Percentiles rank a stretch among this genome's conserved stretches.
These are phyloP conservation scores for Ectropis grisescens DNA, from an alignment of 1,140 invertebrate species.

Conservation along the genomic window DNA sequence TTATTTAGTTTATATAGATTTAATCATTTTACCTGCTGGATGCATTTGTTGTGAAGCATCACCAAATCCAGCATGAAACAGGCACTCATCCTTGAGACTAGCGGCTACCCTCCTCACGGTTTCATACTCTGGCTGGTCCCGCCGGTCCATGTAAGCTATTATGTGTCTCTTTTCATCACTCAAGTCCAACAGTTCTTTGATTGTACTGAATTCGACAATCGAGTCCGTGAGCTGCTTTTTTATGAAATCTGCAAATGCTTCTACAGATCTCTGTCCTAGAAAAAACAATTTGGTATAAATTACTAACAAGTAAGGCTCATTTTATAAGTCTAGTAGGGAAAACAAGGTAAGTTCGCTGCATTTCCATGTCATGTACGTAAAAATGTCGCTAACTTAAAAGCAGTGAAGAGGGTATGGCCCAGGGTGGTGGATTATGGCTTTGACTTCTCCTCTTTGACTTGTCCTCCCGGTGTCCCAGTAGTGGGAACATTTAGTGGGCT, in stretches of 20 bases:
- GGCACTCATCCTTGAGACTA: conserved; percentile 95
- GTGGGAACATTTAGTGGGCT: too few species aligned
- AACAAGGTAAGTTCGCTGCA: too few species aligned
- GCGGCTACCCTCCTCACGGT: conserved; percentile 86
- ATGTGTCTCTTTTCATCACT: conserved; percentile 93
- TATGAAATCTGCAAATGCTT: conserved; percentile 91
- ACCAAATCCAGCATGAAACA: conserved; percentile 94
- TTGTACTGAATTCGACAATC: conserved; percentile 81
- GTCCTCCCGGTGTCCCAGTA: too few species aligned
- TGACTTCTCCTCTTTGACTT: too few species aligned
- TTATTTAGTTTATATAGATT: too few species aligned
- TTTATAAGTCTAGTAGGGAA: too few species aligned
- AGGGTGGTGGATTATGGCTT: too few species aligned
- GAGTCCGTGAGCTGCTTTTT: conserved; percentile 93
- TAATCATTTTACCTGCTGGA: conserved; percentile 81
- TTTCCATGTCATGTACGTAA: too few species aligned
- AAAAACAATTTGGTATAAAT: conserved; percentile 5
- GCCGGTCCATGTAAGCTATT: conserved; percentile 92
- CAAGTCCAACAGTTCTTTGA: conserved; percentile 83
- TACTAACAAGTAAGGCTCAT: too few species aligned
- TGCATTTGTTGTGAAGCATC: conserved; percentile 87
- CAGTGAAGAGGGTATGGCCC: too few species aligned
- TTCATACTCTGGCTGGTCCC: conserved; percentile 85
- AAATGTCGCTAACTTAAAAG: too few species aligned
- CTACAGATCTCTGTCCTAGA: conserved; percentile 71